A percentile compares a stretch with the other conserved stretches of the same genome.
Evolutionary conservation across 35 echinoderm and acorn worm genomes (phyloP).

Genomic region (Nesometra sesokonis): DNA sequence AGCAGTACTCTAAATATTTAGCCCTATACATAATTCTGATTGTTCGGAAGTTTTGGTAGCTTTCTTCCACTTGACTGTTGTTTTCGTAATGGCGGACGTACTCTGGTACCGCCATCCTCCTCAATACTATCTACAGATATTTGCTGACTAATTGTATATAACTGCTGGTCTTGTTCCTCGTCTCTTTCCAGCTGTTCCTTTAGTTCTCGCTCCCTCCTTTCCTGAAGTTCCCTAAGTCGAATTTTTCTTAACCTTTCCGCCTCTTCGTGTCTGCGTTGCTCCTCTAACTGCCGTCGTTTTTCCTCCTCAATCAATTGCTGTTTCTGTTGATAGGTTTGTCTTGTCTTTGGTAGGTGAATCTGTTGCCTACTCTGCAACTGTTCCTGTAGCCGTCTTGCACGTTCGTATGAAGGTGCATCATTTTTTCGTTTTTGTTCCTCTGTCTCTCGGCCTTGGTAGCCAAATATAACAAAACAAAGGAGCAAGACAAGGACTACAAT

Average conservation of each 20-base stretch:
- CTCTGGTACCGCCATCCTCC: background rate
- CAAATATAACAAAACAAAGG: background rate
- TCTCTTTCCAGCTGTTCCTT: background rate
- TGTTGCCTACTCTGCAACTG: background rate
- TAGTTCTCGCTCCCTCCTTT: background rate
- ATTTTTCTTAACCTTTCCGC: background rate
- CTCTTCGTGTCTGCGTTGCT: background rate
- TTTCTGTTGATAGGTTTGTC: background rate
- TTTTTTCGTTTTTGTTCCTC: background rate
- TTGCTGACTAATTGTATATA: background rate
- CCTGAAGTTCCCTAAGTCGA: background rate
- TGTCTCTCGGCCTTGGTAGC: background rate
- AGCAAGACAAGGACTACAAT: background rate
- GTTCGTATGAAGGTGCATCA: background rate
- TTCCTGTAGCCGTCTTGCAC: background rate
- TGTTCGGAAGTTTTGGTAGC: background rate
- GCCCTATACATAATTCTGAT: background rate
- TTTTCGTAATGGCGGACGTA: background rate
- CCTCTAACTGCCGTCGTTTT: background rate
- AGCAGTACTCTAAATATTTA: too few species aligned
- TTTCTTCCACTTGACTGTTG: background rate
- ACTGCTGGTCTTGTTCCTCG: background rate
- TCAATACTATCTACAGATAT: background rate
- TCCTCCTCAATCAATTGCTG: background rate
- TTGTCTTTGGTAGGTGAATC: background rate